Conservation (phyloP, 1,140 invertebrate genomes). For the Tetranychus cinnabarinus region DNA sequence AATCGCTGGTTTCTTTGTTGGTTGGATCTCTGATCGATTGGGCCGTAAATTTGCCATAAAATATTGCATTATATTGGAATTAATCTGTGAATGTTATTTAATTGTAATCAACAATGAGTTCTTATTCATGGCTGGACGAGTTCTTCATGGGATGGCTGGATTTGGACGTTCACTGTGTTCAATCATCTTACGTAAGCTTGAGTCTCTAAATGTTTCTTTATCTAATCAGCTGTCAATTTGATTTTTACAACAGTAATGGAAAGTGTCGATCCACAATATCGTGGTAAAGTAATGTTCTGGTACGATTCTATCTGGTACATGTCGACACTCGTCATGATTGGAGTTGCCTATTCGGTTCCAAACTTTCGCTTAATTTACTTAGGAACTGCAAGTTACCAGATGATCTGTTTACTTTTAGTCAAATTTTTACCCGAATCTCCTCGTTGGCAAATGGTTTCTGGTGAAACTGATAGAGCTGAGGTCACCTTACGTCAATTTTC, state of each 20-base stretch:
- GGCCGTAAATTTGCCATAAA: slow-evolving; percentile 2
- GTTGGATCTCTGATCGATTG: slow-evolving; percentile 50
- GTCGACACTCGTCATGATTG: neutral
- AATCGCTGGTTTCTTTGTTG: slow-evolving; percentile 49
- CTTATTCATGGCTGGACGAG: too few species aligned
- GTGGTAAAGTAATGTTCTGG: slow-evolving; percentile 43
- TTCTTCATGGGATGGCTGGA: too few species aligned
- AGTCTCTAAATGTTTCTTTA: too few species aligned
- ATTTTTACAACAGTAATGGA: slow-evolving; percentile 35
- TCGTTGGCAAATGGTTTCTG: neutral
- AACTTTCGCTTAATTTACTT: neutral
- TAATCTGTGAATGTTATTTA: neutral
- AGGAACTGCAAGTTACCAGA: neutral
- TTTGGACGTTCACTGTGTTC: too few species aligned
- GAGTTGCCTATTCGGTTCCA: neutral
- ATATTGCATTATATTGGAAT: neutral
- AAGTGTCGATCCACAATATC: slow-evolving; percentile 24
- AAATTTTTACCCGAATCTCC: neutral
- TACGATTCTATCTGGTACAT: slow-evolving; percentile 47
- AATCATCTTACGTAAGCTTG: too few species aligned
- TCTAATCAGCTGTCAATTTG: too few species aligned
- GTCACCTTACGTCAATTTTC: neutral
- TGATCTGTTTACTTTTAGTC: neutral
- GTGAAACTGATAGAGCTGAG: neutral
- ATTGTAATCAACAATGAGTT: too few species aligned